A percentile compares a stretch with the other conserved stretches of the same genome.
phyloP scores from a whole-genome alignment of 1,140 invertebrate genomes.

The Chironomus striatipennis region DNA sequence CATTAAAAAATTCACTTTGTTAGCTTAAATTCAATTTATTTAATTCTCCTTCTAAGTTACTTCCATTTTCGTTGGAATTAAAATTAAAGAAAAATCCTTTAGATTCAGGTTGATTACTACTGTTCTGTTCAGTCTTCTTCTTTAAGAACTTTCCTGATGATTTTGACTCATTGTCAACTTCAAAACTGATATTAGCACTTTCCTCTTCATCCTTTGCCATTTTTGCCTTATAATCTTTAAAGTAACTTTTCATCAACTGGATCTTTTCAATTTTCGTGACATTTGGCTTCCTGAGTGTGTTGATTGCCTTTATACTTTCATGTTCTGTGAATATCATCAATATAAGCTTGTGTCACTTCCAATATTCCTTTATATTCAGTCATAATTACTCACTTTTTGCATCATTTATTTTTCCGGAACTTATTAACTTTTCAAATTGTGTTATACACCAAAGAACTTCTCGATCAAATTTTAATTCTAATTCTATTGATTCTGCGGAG shows the following conservation, averaged over 20 bases:
- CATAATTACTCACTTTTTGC: neutral
- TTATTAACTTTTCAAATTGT: constrained; percentile 3
- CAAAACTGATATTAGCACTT: neutral
- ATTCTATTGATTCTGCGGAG: neutral
- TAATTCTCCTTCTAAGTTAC: neutral
- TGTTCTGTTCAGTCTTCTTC: neutral
- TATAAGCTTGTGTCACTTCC: neutral
- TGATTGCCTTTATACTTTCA: neutral
- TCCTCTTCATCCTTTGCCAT: neutral
- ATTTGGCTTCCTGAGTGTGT: neutral
- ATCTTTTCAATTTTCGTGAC: constrained; percentile 8
- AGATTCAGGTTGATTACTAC: neutral
- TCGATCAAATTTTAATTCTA: constrained; percentile 3
- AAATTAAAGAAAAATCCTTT: constrained; percentile 1
- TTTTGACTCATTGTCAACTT: neutral
- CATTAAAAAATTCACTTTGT: neutral
- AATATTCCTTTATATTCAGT: neutral
- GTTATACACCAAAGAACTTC: constrained; percentile 17
- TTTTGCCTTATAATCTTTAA: constrained; percentile 10
- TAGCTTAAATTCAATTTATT: neutral
- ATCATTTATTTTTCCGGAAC: neutral
- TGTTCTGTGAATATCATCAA: neutral
- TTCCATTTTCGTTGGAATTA: neutral
- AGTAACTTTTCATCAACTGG: neutral
- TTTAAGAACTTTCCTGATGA: neutral